Evolutionary conservation across 2,113 vertebrate genomes (phyloP), one percentile per base, ranked within the genome.

Genomic region (Tupaia tana): DNA sequence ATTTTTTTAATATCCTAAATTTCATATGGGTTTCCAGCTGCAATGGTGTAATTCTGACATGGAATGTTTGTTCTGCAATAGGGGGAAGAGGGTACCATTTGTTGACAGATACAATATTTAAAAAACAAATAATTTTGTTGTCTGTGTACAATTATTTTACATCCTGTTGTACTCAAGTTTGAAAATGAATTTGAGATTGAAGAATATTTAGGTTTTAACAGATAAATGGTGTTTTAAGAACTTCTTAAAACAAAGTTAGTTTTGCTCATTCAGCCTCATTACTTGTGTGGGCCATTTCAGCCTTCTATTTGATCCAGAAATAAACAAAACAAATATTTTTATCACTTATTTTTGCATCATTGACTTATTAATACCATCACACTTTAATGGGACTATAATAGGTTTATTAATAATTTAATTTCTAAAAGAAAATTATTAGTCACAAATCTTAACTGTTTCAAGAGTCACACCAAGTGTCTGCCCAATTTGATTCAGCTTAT

Each of bases 1-100:
- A 93, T 91, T 98, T 98, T 98, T 84, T 87, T 92, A 97, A 92
- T 97, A 94, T 96, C 84, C 93, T 96, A 95, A 98, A 97, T 98
- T 98, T 98, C 91, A 93, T 94, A 87, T 91, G 79, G 27, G 52
- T 96, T 97, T 98, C 94, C 96, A 98, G 93, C 97, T 98, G 64
- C 96, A 95, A 94, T 95, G 95, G 84, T 96, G 94, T 97, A 96
- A 92, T 78, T 95, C 92, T 78, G 93, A 95, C 27, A 97, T 94
- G 94, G 79, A 98, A 94, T 79, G 93, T 90, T 95, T 97, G 43
- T 97, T 97, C 92, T 78, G 20, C n/a, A 97, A 83, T 86, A 97
- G 97, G 63, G 96, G 96, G 96, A 59, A 59, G 83, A 96, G 95
- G 73, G 70, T 97, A 81, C 86, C 90, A 66, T 81, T 96, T 97